Evolutionary conservation across 1,140 invertebrate genomes (phyloP), one percentile per base, ranked within the genome.

Genomic region (Drosophila sechellia): DNA sequence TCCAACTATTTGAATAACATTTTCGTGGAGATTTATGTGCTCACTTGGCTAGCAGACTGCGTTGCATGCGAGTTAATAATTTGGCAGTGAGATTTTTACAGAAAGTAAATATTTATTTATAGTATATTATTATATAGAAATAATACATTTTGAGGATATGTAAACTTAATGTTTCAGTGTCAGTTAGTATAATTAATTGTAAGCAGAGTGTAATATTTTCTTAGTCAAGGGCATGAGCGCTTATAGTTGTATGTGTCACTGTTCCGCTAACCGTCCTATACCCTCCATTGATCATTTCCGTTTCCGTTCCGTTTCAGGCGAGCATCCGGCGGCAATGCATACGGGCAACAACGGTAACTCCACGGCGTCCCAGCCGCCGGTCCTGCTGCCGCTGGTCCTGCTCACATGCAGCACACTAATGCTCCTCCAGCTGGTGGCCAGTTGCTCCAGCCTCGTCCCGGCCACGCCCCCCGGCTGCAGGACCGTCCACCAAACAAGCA

Each of bases 281-380:
- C 15, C 10, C 17, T 1, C 42, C 42, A 48, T 12, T 27, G 46
- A 48, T 22, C 43, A 12, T n/a, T 15, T n/a, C 20, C 8, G 22
- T 42, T 45, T 43, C 22, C 34, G 10, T 13, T 79, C 12, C 13
- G 5, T 69, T 73, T 4, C 93, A 96, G 96, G 96, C 76, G 96
- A 96, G 92, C 95, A 96, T 93, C 96, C 96, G 90, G 96, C 96
- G 52, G 96, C 96, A 20, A 96, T 96, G 96, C 96, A 97, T 92
- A 63, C 59, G 37, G 59, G 59, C 37, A 63, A 63, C 95, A 96
- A 52, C 72, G 95, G 96, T 10, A 77, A 79, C 63, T 81, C 92
- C 11, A 73, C 92, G 69, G 83, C 77, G 46, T 60, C 86, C 17
- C 77, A 63, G 59, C 40, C 89, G 37, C 83, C 91, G 56, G 80